Percentiles rank a stretch among this genome's conserved stretches.
Evolutionary conservation across 2,113 vertebrate species (phyloP).

Genomic region (Nyctereutes procyonoides): DNA sequence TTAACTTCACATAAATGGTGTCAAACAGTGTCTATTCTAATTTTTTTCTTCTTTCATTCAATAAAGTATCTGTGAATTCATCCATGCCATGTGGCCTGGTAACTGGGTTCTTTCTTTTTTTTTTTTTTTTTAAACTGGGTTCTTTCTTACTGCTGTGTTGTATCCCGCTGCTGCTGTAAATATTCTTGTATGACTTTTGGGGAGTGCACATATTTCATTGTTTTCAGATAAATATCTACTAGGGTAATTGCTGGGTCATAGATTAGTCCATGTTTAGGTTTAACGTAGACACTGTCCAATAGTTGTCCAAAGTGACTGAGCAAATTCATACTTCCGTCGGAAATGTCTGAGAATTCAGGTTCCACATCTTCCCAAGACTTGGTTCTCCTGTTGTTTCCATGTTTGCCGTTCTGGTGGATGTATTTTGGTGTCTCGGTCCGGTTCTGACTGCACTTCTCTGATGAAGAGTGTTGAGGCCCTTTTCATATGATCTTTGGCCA

Average conservation of each 20-base stretch:
- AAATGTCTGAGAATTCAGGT: not conserved
- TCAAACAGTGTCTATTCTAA: not conserved
- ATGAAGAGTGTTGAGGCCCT: not conserved
- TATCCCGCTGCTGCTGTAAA: not conserved
- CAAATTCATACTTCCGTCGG: not conserved
- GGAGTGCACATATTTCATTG: not conserved
- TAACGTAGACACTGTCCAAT: not conserved
- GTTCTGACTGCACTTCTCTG: not conserved
- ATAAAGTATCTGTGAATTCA: not conserved
- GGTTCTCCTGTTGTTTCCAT: not conserved
- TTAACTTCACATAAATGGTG: not conserved
- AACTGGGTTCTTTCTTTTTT: not conserved
- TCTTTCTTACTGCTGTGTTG: not conserved
- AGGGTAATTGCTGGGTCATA: not conserved
- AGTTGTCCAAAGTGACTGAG: not conserved
- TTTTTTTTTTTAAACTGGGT: too few species aligned
- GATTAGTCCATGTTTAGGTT: not conserved
- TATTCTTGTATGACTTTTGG: too few species aligned
- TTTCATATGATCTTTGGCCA: not conserved
- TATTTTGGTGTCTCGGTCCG: accelerated
- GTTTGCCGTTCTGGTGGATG: not conserved
- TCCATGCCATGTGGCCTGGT: too few species aligned
- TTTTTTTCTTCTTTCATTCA: not conserved
- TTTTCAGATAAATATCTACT: not conserved
- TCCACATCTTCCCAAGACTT: not conserved